Conservation (phyloP, 1,140 invertebrate genomes). For the Nautilus pompilius region DNA sequence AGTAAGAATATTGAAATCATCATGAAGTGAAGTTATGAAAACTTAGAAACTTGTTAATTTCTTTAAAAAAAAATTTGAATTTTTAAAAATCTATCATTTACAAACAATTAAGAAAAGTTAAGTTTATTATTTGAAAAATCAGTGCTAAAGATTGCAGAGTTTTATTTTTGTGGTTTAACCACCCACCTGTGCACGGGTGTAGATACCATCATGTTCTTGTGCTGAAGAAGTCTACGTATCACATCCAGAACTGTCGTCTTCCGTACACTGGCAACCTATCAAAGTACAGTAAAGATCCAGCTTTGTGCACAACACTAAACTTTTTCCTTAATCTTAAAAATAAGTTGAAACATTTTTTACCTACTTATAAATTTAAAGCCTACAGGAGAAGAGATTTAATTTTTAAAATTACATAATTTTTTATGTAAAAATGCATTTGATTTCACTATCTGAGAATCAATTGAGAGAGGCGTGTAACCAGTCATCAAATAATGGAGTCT, state of each 20-base stretch:
- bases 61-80: too few relatives aligned
- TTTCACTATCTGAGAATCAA: constrained; percentile 69
- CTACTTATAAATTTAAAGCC: too few relatives aligned
- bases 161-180: constrained; percentile 94
- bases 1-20: too few relatives aligned
- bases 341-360: not conserved
- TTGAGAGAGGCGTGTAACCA: constrained; percentile 92
- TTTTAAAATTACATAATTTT: too few relatives aligned
- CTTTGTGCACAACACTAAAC: too few relatives aligned
- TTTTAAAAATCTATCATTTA: too few relatives aligned
- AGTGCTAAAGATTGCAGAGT: constrained; percentile 97
- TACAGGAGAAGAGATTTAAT: too few relatives aligned
- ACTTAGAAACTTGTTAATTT: too few relatives aligned
- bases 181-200: constrained; percentile 75
- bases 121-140: constrained; percentile 83
- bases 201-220: constrained; percentile 99
- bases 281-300: constrained; percentile 15
- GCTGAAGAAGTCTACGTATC: constrained; percentile 90
- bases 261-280: constrained; percentile 73
- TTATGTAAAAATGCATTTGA: too few relatives aligned
- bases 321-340: not conserved
- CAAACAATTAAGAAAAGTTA: constrained; percentile 67
- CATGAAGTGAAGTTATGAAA: too few relatives aligned
- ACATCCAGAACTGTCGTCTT: constrained; percentile 96
- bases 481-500: constrained; percentile 98